phyloP scores from a whole-genome alignment of 2,888 invertebrate species.

The Sicus ferrugineus region DNA sequence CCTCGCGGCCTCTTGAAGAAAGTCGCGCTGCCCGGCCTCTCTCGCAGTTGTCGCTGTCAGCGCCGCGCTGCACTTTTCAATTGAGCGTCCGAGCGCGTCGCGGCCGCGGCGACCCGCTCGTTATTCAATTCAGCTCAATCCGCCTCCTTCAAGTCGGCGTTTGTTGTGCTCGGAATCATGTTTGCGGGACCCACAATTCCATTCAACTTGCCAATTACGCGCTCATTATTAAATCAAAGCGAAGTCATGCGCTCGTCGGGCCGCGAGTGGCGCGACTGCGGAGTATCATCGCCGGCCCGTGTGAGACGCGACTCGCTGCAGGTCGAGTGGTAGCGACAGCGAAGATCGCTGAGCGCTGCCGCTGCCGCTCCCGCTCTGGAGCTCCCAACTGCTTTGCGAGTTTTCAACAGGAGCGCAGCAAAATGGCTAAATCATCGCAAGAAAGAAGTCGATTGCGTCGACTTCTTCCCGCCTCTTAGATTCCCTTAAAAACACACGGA shows the following conservation, averaged over 20 bases:
- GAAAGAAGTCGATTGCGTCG: too few species aligned
- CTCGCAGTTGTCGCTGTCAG: constrained; percentile 49
- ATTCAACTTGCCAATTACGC: constrained; percentile 66
- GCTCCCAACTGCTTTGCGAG: too few species aligned
- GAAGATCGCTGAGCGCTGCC: background rate
- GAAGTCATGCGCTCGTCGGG: constrained; percentile 63
- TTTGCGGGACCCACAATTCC: constrained; percentile 66
- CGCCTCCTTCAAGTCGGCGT: constrained; percentile 34
- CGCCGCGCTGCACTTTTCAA: constrained; percentile 61
- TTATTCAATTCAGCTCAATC: constrained; percentile 56
- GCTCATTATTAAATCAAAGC: constrained; percentile 65
- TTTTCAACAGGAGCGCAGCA: too few species aligned
- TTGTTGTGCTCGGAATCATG: constrained; percentile 52
- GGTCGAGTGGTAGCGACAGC: background rate
- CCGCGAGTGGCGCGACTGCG: background rate
- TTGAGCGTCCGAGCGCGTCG: constrained; percentile 45
- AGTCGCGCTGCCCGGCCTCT: background rate
- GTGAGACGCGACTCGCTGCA: background rate
- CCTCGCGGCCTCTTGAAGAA: background rate
- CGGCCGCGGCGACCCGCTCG: background rate
- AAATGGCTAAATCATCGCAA: too few species aligned
- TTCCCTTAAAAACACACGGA: too few species aligned
- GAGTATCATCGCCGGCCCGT: constrained; percentile 15
- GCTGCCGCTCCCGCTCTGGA: too few species aligned
- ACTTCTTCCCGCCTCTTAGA: too few species aligned